Evolutionary conservation across 2,113 vertebrate genomes (phyloP).

Genomic region (Cololabis saira): DNA sequence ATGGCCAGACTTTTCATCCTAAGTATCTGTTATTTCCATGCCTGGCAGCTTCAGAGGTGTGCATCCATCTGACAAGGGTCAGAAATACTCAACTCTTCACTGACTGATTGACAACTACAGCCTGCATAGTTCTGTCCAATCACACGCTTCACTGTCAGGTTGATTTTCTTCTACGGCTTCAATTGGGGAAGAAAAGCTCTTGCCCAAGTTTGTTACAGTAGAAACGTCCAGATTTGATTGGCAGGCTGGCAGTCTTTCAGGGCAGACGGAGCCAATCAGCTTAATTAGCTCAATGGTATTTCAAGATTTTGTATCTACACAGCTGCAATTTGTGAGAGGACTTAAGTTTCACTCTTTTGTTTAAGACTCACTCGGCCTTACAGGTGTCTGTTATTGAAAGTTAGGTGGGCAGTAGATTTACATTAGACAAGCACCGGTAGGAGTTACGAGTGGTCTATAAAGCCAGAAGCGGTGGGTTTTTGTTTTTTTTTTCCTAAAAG

Average conservation of each 20-base stretch:
- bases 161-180: conserved; percentile 59
- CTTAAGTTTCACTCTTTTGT: conserved; percentile 62
- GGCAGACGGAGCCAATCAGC: conserved; percentile 74
- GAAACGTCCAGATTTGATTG: conserved; percentile 75
- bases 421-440: conserved; percentile 27
- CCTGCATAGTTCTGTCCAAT: conserved; percentile 70
- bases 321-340: conserved; percentile 67
- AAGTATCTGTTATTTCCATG: conserved; percentile 77
- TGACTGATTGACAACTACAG: conserved; percentile 77
- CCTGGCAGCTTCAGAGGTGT: conserved; percentile 56
- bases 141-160: conserved; percentile 75
- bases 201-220: conserved; percentile 55
- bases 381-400: conserved; percentile 39
- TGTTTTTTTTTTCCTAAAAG: neutral
- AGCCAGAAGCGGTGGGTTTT: neutral
- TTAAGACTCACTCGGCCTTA: conserved; percentile 54
- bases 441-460: conserved; percentile 22
- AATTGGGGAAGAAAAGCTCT: conserved; percentile 52
- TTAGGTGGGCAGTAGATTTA: conserved; percentile 38
- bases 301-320: conserved; percentile 70
- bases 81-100: conserved; percentile 70
- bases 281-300: conserved; percentile 71
- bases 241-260: conserved; percentile 61
- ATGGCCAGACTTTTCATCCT: conserved; percentile 67
- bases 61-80: conserved; percentile 47